Base-by-base conservation (phyloP, 2,113 vertebrate genomes). In the Cynocephalus volans region DNA sequence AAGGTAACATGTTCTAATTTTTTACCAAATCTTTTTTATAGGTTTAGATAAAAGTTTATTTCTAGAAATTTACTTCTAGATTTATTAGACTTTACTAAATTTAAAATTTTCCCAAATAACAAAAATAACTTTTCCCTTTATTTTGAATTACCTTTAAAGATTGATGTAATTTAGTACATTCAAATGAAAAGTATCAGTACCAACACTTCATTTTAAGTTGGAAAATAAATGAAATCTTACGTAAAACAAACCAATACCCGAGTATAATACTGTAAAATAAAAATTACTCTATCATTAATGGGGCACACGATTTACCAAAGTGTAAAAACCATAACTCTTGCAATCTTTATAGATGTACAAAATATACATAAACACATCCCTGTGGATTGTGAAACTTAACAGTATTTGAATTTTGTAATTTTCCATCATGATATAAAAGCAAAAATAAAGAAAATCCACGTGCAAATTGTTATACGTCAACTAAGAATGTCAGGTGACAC, bases 221-320 rank as follows among this genome's bases (percentile, higher is more conserved):
- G n/a, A 76, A 85, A 86, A 67, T 76, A 85, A 85, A 54, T 64
- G 82, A 95, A 92, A 81, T 58, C 3, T 80, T 85, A 26, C 11
- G 5, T 84, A 89, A 95, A 93, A 81, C 81, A 81, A 70, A 17
- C 45, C 24, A 56, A 87, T 69, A 65, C 9, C 11, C 88, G 14
- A 88, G 56, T n/a, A 56, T 88, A 73, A 79, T 56, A 79, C 64
- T 85, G 48, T 58, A 84, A 86, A 93, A 56, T 88, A 58, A 87
- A 91, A 96, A 85, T 75, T 54, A 50, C 33, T 76, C 1, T n/a
- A 64, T 89, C 18, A 54, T n/a, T 86, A 56, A 15, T 13, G 6
- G 7, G n/a, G 33, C 45, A 93, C 8, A 60, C 7, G 89, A 67
- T 72, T 95, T 81, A n/a, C 18, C 23, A 75, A 60, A 50, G 9